A percentile compares a stretch with the other conserved stretches of the same genome.
These are phyloP conservation scores for Bufo gargarizans DNA, from an alignment of 2,113 vertebrate genomes.

Conservation along the genomic window DNA sequence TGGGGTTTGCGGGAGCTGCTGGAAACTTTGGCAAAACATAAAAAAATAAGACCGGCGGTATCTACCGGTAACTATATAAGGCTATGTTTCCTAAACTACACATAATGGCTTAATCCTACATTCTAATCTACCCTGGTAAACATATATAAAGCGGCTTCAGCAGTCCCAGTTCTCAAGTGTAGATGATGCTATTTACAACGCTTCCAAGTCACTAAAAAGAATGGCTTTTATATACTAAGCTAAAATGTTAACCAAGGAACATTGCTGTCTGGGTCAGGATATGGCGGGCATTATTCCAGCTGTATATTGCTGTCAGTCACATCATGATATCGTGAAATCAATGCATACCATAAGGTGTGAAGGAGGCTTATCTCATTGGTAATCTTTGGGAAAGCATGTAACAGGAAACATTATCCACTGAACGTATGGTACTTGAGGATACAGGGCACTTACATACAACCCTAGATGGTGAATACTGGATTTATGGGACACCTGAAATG, in stretches of 20 bases:
- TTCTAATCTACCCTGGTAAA: slow-evolving; percentile 57
- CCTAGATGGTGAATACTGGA: background rate
- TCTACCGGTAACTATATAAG: slow-evolving; percentile 67
- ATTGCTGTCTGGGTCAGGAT: background rate
- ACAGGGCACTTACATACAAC: background rate
- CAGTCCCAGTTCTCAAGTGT: slow-evolving; percentile 41
- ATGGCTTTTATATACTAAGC: slow-evolving; percentile 66
- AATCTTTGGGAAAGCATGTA: slow-evolving; percentile 34
- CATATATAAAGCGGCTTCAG: slow-evolving; percentile 30
- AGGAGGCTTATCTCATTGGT: slow-evolving; percentile 13
- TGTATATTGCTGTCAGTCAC: slow-evolving; percentile 51
- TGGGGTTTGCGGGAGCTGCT: slow-evolving; percentile 56
- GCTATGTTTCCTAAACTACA: slow-evolving; percentile 73
- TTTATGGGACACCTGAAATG: background rate
- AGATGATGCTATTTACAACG: slow-evolving; percentile 4
- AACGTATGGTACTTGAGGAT: background rate
- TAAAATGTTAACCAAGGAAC: background rate
- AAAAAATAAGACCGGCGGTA: slow-evolving; percentile 56
- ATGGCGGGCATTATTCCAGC: slow-evolving; percentile 37
- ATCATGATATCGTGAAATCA: slow-evolving; percentile 7
- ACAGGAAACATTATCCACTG: background rate
- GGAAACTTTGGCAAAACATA: slow-evolving; percentile 57
- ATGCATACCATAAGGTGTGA: slow-evolving; percentile 19
- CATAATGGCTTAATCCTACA: slow-evolving; percentile 70
- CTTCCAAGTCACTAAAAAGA: slow-evolving; percentile 10